Conservation (phyloP, 2,113 vertebrate genomes). For the Argyrosomus japonicus region DNA sequence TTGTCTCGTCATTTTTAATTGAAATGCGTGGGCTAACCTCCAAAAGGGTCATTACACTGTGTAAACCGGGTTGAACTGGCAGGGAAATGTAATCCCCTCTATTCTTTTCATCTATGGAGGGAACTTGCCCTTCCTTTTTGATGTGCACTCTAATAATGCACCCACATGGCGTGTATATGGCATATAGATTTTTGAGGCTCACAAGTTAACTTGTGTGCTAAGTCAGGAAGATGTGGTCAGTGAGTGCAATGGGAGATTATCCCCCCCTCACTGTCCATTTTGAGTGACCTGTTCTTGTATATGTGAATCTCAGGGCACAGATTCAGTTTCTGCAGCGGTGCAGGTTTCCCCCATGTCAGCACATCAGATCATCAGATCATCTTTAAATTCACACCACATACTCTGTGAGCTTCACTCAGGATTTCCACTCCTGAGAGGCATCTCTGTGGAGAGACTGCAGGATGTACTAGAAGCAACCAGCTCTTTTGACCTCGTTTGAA, state of each 20-base stretch:
- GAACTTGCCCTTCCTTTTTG: constrained; percentile 65
- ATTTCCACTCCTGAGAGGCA: constrained; percentile 45
- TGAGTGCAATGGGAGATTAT: constrained; percentile 25
- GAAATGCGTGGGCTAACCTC: constrained; percentile 59
- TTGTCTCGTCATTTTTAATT: constrained; percentile 56
- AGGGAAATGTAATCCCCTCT: constrained; percentile 70
- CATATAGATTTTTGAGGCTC: constrained; percentile 47
- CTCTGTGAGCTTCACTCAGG: constrained; percentile 47
- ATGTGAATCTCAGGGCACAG: constrained; percentile 25
- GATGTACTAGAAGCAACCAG: constrained; percentile 26
- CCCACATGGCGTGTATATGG: not conserved
- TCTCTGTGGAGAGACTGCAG: constrained; percentile 54
- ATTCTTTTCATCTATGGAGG: constrained; percentile 66
- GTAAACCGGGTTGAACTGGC: constrained; percentile 44
- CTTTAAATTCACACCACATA: constrained; percentile 72
- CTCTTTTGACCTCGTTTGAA: constrained; percentile 52
- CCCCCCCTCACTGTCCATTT: not conserved
- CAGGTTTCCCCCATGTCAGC: constrained; percentile 61
- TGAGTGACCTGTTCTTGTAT: constrained; percentile 17
- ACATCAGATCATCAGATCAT: constrained; percentile 65
- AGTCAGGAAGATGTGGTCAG: constrained; percentile 39
- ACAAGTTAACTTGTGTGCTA: constrained; percentile 50
- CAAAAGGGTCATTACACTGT: constrained; percentile 61
- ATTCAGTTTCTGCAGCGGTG: constrained; percentile 56
- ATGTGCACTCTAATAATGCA: constrained; percentile 67